These are phyloP conservation scores for Mercenaria mercenaria DNA, from an alignment of 1,140 invertebrate genomes.

Conservation along the genomic window DNA sequence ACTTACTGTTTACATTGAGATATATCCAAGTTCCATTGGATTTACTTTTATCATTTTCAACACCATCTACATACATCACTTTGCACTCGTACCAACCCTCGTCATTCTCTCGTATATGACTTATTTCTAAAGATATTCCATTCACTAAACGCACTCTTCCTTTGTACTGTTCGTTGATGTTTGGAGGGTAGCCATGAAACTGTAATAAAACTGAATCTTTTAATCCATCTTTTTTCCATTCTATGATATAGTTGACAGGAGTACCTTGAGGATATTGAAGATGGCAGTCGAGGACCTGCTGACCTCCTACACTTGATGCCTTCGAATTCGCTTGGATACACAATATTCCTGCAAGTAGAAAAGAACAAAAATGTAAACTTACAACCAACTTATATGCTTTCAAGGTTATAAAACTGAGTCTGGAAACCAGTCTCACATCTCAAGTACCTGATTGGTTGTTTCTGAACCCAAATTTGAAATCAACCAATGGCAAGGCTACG, in stretches of 20 bases:
- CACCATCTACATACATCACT: conserved; percentile 97
- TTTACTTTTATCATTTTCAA: conserved; percentile 91
- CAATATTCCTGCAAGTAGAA: conserved; percentile 53
- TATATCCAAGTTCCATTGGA: conserved; percentile 97
- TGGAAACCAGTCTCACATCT: not conserved
- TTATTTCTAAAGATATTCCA: conserved; percentile 96
- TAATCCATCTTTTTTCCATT: conserved; percentile 98
- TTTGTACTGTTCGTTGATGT: conserved; percentile 96
- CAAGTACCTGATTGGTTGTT: no score
- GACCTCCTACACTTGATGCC: conserved; percentile 96
- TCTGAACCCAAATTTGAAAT: no score
- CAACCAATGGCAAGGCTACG: no score
- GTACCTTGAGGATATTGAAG: conserved; percentile 98
- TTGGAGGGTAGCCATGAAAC: conserved; percentile 97
- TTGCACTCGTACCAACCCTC: conserved; percentile 99
- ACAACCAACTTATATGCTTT: not conserved
- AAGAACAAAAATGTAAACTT: no score
- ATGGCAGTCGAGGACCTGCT: conserved; percentile 98
- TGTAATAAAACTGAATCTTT: conserved; percentile 54
- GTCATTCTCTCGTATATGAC: conserved; percentile 95
- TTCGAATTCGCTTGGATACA: conserved; percentile 59
- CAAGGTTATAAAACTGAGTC: no score
- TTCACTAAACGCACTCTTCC: conserved; percentile 95
- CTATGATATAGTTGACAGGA: conserved; percentile 97
- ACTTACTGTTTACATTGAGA: conserved; percentile 96